phyloP scores from a whole-genome alignment of 2,888 invertebrate genomes.

The Trichacis sp. region DNA sequence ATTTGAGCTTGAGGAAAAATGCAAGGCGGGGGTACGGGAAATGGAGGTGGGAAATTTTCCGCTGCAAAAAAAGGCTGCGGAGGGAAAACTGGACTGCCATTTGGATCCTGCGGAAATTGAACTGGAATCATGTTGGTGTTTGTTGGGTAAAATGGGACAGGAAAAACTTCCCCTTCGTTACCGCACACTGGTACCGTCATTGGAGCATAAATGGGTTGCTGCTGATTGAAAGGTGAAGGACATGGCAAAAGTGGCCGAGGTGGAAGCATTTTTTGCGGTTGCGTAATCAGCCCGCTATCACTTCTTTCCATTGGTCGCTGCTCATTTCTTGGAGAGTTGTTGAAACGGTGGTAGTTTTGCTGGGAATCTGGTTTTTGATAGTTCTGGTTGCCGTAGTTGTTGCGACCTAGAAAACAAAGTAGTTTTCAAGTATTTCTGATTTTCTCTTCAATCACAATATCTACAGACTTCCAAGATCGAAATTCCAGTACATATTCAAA shows the following conservation, averaged over 20 bases:
- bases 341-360: too few relatives aligned
- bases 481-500: too few relatives aligned
- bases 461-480: too few relatives aligned
- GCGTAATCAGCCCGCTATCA: too few relatives aligned
- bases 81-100: slow-evolving; percentile 41
- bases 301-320: slow-evolving; percentile 26
- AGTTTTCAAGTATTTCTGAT: too few relatives aligned
- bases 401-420: slow-evolving; percentile 11
- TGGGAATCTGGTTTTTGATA: slow-evolving; percentile 18
- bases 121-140: slow-evolving; percentile 31
- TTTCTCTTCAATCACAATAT: too few relatives aligned
- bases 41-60: slow-evolving; percentile 46
- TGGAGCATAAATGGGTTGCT: slow-evolving; percentile 12
- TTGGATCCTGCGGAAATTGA: slow-evolving; percentile 50
- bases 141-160: too few relatives aligned
- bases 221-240: background rate
- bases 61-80: slow-evolving; percentile 40
- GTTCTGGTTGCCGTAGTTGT: slow-evolving; percentile 31
- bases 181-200: background rate
- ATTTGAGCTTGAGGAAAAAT: slow-evolving; percentile 50
- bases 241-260: background rate
- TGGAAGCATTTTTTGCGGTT: too few relatives aligned
- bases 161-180: slow-evolving; percentile 14
- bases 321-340: slow-evolving; percentile 24
- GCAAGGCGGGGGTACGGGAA: slow-evolving; percentile 49